Evolutionary conservation across 2,113 vertebrate species (phyloP).

Genomic region (Cyphomyrus discorhynchus): DNA sequence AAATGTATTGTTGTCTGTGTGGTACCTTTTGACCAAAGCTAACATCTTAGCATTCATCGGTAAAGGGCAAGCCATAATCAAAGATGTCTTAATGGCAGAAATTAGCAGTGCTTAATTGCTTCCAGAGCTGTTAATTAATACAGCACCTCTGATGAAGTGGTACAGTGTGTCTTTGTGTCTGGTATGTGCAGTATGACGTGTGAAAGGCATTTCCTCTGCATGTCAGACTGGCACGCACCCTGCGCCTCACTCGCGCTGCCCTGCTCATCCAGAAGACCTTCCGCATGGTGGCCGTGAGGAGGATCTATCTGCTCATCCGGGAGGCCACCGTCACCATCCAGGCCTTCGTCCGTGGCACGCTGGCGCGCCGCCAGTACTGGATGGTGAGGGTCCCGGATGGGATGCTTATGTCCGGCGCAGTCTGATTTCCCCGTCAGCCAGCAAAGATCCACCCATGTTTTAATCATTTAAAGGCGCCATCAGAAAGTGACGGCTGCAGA

Average conservation of each 20-base stretch:
- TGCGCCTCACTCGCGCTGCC: slow-evolving; percentile 53
- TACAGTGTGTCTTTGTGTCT: not conserved
- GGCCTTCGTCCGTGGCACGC: slow-evolving; percentile 55
- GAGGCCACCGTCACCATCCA: slow-evolving; percentile 59
- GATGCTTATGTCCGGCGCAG: not conserved
- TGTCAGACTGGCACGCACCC: slow-evolving; percentile 43
- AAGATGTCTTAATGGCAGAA: not conserved
- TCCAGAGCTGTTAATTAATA: not conserved
- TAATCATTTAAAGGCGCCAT: not conserved
- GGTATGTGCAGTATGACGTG: not conserved
- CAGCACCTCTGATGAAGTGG: not conserved
- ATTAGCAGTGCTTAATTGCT: not conserved
- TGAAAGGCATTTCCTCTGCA: not conserved
- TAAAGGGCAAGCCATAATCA: not conserved
- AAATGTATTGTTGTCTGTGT: not conserved
- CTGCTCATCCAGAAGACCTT: slow-evolving; percentile 60
- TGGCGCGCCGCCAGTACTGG: slow-evolving; percentile 41
- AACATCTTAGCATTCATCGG: not conserved
- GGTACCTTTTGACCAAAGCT: not conserved
- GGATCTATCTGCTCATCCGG: slow-evolving; percentile 39
- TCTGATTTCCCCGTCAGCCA: not conserved
- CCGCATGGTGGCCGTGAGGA: slow-evolving; percentile 52
- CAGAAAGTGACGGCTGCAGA: not conserved
- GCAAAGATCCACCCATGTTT: not conserved
- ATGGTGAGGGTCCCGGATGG: slow-evolving; percentile 36